Percentiles rank a stretch among this genome's conserved stretches.
Evolutionary conservation across 2,888 invertebrate species (phyloP).

Genomic region (Argyresthia albistria): DNA sequence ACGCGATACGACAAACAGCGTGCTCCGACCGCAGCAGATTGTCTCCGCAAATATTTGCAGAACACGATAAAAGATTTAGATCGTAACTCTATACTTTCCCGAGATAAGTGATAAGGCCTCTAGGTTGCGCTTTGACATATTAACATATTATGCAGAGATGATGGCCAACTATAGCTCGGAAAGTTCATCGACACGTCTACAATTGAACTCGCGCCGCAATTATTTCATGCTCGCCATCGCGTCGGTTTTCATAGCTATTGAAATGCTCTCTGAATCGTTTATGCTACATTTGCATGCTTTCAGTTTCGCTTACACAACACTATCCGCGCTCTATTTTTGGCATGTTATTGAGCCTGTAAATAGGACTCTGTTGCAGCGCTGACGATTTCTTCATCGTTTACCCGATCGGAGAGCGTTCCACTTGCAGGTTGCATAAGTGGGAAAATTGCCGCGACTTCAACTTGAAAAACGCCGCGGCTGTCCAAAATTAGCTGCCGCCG

Average conservation of each 20-base stretch:
- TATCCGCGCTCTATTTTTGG: constrained; percentile 26
- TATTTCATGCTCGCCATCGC: neutral
- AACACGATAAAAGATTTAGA: constrained; percentile 47
- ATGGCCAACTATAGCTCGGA: neutral
- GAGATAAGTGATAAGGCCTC: constrained; percentile 26
- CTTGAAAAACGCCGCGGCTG: too few relatives aligned
- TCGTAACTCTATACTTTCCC: constrained; percentile 61
- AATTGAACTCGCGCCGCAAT: neutral
- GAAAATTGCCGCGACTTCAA: too few relatives aligned
- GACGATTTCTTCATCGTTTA: constrained; percentile 16
- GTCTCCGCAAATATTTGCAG: constrained; percentile 42
- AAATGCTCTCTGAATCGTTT: neutral
- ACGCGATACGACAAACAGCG: constrained; percentile 18
- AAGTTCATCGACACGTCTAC: neutral
- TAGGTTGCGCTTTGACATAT: neutral
- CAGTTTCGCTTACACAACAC: constrained; percentile 28
- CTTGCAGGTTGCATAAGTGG: too few relatives aligned
- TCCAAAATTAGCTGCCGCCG: neutral
- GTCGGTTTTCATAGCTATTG: neutral
- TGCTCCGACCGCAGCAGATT: constrained; percentile 39
- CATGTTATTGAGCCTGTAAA: constrained; percentile 19
- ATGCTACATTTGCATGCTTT: constrained; percentile 21
- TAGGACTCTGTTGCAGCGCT: constrained; percentile 11
- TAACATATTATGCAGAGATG: too few relatives aligned
- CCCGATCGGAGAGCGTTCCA: neutral